Evolutionary conservation across 2,113 vertebrate genomes (phyloP).

Genomic region (Cyphomyrus discorhynchus): DNA sequence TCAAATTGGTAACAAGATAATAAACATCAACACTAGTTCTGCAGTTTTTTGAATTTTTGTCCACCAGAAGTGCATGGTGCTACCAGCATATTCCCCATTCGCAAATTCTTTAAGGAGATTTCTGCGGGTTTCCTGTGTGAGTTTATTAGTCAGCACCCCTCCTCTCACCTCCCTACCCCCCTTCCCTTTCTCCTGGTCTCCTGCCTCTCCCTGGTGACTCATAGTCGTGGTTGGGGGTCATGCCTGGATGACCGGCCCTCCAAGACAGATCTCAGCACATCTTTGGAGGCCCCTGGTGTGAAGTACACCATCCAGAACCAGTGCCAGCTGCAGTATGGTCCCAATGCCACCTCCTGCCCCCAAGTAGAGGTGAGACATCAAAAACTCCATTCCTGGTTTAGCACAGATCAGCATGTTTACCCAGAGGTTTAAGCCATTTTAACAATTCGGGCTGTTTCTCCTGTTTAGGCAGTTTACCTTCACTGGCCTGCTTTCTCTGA

Average conservation of each 20-base stretch:
- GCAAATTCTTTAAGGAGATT: background rate
- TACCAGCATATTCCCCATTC: background rate
- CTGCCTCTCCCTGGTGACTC: background rate
- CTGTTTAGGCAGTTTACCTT: background rate
- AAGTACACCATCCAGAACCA: slow-evolving; percentile 92
- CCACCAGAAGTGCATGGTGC: background rate
- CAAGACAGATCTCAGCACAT: slow-evolving; percentile 77
- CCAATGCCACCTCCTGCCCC: slow-evolving; percentile 85
- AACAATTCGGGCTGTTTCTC: background rate
- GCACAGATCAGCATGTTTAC: background rate
- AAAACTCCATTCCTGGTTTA: background rate
- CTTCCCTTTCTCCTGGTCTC: background rate
- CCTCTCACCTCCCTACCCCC: background rate
- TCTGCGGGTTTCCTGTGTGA: background rate
- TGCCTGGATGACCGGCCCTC: slow-evolving; percentile 88
- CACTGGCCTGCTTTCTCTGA: background rate
- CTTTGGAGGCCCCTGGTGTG: slow-evolving; percentile 79
- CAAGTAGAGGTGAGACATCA: slow-evolving; percentile 78
- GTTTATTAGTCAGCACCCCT: background rate
- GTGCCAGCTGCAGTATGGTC: slow-evolving; percentile 93
- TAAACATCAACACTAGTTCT: background rate
- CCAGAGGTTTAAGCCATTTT: background rate
- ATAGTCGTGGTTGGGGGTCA: slow-evolving; percentile 88
- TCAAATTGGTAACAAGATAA: background rate
- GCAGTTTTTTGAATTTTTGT: background rate